Conservation (phyloP, 2,113 vertebrate genomes). For the Suricata suricatta region DNA sequence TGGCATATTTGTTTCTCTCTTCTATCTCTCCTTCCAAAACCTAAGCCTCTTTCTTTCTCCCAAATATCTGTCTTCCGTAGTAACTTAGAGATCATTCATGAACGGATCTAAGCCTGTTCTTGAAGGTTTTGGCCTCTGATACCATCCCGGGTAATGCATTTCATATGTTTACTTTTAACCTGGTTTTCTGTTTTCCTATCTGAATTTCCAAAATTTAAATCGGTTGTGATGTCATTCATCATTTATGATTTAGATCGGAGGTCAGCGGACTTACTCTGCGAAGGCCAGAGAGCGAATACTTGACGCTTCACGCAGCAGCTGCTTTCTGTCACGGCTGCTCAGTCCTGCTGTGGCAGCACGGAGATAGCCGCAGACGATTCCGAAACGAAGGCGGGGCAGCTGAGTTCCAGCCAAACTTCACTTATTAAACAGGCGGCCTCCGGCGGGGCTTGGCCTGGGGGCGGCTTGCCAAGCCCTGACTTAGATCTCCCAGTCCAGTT, state of each 20-base stretch:
- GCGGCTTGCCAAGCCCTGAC: not conserved
- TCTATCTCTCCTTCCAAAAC: conserved; percentile 11
- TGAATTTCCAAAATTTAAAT: conserved; percentile 34
- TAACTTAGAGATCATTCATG: not conserved
- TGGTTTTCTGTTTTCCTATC: conserved; percentile 14
- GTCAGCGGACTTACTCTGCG: not conserved
- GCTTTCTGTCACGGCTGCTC: not conserved
- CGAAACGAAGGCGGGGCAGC: not conserved
- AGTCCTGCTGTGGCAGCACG: not conserved
- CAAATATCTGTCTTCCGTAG: not conserved
- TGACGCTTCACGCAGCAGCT: not conserved
- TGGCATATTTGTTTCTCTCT: not conserved
- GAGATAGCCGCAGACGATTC: not conserved
- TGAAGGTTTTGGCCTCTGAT: not conserved
- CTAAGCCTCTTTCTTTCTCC: not conserved
- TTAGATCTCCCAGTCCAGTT: not conserved
- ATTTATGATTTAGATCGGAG: not conserved
- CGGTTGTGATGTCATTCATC: conserved; percentile 8
- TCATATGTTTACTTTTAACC: not conserved
- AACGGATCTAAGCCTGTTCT: not conserved
- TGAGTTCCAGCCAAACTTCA: not conserved
- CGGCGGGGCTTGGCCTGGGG: not conserved
- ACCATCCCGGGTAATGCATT: not conserved
- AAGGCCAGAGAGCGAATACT: not conserved
- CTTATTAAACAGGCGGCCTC: not conserved